These are phyloP conservation scores for Hymenopus coronatus DNA, from an alignment of 2,888 invertebrate species.

Conservation along the genomic window DNA sequence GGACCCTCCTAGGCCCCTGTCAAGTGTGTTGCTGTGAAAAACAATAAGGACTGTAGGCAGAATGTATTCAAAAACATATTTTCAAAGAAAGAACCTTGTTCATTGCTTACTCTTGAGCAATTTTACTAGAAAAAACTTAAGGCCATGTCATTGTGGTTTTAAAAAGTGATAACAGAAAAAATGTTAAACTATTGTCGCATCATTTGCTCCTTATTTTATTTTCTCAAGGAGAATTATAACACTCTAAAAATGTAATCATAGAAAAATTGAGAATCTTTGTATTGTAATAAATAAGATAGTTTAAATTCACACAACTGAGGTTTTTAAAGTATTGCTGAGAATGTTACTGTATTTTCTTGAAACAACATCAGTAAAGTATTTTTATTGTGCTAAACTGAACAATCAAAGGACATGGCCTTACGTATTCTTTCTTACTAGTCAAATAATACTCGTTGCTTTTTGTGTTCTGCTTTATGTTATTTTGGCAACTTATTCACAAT, in stretches of 20 bases:
- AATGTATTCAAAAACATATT: neutral
- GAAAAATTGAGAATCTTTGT: no score
- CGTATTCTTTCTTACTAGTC: neutral
- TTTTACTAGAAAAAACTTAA: neutral
- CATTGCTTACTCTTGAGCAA: neutral
- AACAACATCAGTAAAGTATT: neutral
- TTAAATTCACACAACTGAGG: no score
- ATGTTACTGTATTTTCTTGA: neutral
- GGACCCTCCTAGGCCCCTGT: neutral
- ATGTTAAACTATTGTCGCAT: no score
- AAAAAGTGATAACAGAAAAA: no score
- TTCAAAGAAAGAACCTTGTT: neutral
- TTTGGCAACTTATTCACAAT: neutral
- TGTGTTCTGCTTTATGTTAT: neutral
- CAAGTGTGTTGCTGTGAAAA: neutral
- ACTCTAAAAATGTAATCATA: no score
- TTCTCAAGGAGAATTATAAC: no score
- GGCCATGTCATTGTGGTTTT: neutral
- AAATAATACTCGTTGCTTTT: neutral
- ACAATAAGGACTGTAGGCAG: neutral
- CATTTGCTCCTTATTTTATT: no score
- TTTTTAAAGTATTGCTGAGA: no score
- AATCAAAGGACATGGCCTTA: neutral
- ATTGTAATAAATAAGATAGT: no score
- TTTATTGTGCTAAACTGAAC: neutral